Evolutionary conservation across 2,888 invertebrate genomes (phyloP).

Genomic region (Cheilosia scutellata): DNA sequence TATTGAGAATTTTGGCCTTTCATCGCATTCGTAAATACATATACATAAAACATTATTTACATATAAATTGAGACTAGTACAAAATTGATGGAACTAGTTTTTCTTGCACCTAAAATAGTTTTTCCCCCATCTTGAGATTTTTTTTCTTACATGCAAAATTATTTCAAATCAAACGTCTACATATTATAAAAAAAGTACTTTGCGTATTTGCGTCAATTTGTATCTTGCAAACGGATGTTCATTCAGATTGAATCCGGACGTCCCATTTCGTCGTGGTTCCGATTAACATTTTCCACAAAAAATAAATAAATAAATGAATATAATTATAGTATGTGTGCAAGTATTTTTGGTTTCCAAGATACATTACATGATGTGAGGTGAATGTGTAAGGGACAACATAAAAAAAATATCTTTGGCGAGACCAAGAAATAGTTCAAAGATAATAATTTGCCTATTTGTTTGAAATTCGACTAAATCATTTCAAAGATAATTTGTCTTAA

Average conservation of each 20-base stretch:
- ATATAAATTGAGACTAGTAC: no score
- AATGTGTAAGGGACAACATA: neutral
- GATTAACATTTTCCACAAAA: neutral
- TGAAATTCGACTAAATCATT: no score
- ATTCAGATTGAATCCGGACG: neutral
- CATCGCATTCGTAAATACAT: no score
- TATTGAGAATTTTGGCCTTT: no score
- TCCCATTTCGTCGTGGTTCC: neutral
- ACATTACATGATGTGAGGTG: neutral
- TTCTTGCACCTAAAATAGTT: no score
- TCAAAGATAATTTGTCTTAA: no score
- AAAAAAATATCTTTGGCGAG: neutral
- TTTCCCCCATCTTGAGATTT: no score
- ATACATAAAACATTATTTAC: no score
- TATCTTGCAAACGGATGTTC: constrained; percentile 12
- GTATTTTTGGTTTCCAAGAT: constrained; percentile 1
- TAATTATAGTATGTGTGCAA: neutral
- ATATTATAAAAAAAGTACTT: neutral
- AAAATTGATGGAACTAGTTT: no score
- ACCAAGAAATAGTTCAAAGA: neutral
- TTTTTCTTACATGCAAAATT: neutral
- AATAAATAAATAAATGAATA: neutral
- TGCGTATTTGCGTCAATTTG: neutral
- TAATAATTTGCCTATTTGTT: neutral
- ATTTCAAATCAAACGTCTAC: neutral